Evolutionary conservation across 2,888 invertebrate genomes (phyloP).

Genomic region (Phytoseiulus persimilis): DNA sequence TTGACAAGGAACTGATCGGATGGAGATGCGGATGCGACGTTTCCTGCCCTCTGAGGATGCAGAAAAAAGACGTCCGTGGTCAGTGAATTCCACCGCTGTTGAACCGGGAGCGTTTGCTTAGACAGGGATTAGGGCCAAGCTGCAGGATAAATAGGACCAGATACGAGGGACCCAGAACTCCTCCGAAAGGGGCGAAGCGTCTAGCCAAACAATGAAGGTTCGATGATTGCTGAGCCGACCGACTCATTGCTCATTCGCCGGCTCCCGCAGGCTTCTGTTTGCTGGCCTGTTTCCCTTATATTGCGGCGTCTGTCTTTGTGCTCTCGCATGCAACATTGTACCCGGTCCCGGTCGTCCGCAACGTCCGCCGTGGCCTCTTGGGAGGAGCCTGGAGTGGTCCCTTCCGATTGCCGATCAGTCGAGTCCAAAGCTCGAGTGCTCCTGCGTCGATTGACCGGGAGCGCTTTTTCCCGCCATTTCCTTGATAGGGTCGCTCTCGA

Average conservation of each 20-base stretch:
- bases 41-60: neutral
- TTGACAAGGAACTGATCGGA: too few relatives aligned
- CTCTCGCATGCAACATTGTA: neutral
- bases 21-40: too few relatives aligned
- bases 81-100: neutral
- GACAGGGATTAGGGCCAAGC: neutral
- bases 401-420: neutral
- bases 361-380: neutral
- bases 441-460: too few relatives aligned
- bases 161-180: neutral
- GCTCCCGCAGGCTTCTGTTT: neutral
- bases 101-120: neutral
- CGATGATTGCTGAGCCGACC: slow-evolving; percentile 5
- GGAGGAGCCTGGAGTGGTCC: neutral
- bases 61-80: neutral
- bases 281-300: neutral
- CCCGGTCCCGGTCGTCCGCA: neutral
- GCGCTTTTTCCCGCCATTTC: too few relatives aligned
- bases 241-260: neutral
- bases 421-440: neutral
- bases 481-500: too few relatives aligned
- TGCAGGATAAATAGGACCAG: neutral
- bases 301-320: neutral
- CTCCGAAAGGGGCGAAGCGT: neutral
- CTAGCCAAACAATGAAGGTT: neutral